Conservation (phyloP, 2,888 invertebrate species). For the Limnephilus marmoratus region DNA sequence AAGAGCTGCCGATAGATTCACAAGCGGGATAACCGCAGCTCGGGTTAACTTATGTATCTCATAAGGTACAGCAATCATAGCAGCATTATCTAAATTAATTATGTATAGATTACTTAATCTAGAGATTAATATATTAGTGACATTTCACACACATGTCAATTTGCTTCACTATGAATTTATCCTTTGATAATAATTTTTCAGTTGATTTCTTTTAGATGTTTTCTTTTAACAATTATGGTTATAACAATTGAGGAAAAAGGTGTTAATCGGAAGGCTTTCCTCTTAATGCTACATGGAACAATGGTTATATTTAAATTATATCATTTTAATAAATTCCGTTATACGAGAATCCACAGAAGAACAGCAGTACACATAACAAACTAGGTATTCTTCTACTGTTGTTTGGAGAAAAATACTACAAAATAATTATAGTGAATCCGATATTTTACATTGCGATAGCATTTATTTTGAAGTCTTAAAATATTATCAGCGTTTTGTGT, state of each 20-base stretch:
- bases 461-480: not conserved
- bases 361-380: not conserved
- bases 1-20: no score
- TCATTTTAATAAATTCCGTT: not conserved
- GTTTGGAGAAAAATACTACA: not conserved
- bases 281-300: not conserved
- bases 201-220: no score
- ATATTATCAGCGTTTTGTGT: not conserved
- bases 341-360: not conserved
- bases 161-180: no score
- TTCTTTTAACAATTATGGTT: no score
- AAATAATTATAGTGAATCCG: not conserved
- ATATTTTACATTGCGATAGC: not conserved
- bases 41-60: not conserved
- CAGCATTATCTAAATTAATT: not conserved
- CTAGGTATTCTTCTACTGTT: not conserved
- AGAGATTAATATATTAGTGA: not conserved
- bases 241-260: not conserved
- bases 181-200: no score
- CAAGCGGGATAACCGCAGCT: no score
- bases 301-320: not conserved
- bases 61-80: not conserved
- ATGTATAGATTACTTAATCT: not conserved
- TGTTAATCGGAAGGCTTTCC: not conserved
- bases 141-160: no score